These are phyloP conservation scores for Rhingia campestris DNA, from an alignment of 2,888 invertebrate genomes.

Conservation along the genomic window DNA sequence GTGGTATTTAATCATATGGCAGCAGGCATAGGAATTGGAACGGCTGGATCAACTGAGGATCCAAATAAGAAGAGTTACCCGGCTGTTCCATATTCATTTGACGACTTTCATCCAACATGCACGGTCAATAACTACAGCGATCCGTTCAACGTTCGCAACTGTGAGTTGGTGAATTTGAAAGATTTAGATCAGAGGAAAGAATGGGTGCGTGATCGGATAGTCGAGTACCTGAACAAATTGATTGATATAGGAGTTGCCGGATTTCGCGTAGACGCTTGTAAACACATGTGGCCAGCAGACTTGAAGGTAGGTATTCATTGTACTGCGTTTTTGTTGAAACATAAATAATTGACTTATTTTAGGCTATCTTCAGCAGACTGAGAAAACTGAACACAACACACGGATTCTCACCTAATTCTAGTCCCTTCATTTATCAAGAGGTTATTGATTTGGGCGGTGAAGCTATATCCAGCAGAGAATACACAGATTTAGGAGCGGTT, in stretches of 20 bases:
- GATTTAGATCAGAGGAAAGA: conserved; percentile 88
- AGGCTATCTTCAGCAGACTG: conserved; percentile 83
- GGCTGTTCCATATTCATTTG: conserved; percentile 86
- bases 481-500: conserved; percentile 86
- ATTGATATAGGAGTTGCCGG: conserved; percentile 90
- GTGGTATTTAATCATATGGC: conserved; percentile 83
- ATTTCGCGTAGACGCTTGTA: conserved; percentile 91
- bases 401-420: conserved; percentile 85
- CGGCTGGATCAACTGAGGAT: conserved; percentile 85
- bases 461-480: conserved; percentile 84
- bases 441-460: conserved; percentile 88
- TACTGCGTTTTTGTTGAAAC: not conserved
- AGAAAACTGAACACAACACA: conserved; percentile 85
- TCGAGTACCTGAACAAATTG: conserved; percentile 79
- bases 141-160: conserved; percentile 87
- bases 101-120: conserved; percentile 89
- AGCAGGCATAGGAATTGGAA: conserved; percentile 83
- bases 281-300: conserved; percentile 92
- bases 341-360: conserved; percentile 80
- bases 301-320: conserved; percentile 81
- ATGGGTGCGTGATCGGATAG: conserved; percentile 78
- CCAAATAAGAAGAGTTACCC: conserved; percentile 83
- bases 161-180: conserved; percentile 88
- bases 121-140: conserved; percentile 87
- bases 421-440: conserved; percentile 89